A percentile compares a stretch with the other conserved stretches of the same genome.
Conservation (phyloP, 2,888 invertebrate species). For the Ethmia dodecea region DNA sequence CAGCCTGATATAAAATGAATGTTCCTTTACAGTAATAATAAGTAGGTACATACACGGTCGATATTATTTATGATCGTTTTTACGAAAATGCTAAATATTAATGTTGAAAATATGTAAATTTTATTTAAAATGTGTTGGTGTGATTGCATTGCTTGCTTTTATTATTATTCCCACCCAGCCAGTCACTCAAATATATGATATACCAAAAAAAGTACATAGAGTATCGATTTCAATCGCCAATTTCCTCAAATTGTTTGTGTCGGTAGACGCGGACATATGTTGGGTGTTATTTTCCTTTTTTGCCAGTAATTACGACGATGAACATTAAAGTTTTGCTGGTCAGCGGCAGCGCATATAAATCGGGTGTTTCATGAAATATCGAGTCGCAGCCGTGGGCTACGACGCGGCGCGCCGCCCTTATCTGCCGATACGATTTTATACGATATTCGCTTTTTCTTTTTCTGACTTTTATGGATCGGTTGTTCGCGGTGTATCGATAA, state of each 20-base stretch:
- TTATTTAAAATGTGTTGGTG: too few relatives aligned
- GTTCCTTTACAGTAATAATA: too few relatives aligned
- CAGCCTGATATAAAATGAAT: too few relatives aligned
- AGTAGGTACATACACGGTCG: too few relatives aligned
- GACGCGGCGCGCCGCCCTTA: slow-evolving; percentile 66
- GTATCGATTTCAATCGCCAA: slow-evolving; percentile 8
- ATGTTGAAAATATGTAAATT: too few relatives aligned
- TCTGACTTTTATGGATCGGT: slow-evolving; percentile 71
- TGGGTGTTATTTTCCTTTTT: slow-evolving; percentile 37
- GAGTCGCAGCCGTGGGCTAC: slow-evolving; percentile 68
- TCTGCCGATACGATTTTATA: slow-evolving; percentile 69
- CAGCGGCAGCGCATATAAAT: slow-evolving; percentile 67
- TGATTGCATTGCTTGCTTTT: too few relatives aligned
- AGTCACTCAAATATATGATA: too few relatives aligned
- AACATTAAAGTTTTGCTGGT: slow-evolving; percentile 64
- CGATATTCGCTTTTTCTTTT: slow-evolving; percentile 68
- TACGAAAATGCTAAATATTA: too few relatives aligned
- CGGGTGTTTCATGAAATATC: slow-evolving; percentile 73
- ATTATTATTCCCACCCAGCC: too few relatives aligned
- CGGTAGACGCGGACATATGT: slow-evolving; percentile 12
- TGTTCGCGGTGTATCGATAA: slow-evolving; percentile 70
- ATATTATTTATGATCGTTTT: too few relatives aligned
- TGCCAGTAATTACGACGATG: slow-evolving; percentile 62
- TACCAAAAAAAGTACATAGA: too few relatives aligned
- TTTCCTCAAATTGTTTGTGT: slow-evolving; percentile 6